A percentile compares a stretch with the other conserved stretches of the same genome.
Conservation (phyloP, 2,888 invertebrate genomes). For the Hemicrepidius hirtus region DNA sequence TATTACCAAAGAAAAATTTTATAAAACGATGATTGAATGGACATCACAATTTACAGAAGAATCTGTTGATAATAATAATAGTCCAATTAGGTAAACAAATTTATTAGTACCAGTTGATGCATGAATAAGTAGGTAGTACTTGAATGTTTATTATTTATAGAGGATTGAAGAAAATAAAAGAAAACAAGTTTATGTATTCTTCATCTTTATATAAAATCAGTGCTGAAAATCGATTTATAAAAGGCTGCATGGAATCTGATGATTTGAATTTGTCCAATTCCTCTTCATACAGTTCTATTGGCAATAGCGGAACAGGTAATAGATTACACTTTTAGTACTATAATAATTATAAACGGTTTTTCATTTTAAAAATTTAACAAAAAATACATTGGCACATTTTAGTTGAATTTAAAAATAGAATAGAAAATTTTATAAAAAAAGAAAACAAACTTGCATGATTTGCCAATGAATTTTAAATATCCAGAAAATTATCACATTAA, state of each 20-base stretch:
- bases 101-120: no score
- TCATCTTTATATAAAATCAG: not conserved
- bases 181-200: not conserved
- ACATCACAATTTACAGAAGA: conserved; percentile 43
- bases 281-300: conserved; percentile 49
- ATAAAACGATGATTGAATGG: conserved; percentile 63
- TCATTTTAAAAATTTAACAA: no score
- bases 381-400: no score
- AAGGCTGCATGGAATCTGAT: conserved; percentile 38
- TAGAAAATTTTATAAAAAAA: no score
- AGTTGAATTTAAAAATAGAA: no score
- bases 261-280: conserved; percentile 51
- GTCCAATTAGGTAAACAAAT: no score
- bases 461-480: no score
- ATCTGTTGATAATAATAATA: not conserved
- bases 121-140: no score
- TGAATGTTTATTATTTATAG: not conserved
- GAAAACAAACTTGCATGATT: no score
- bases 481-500: no score
- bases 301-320: not conserved
- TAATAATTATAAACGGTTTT: no score
- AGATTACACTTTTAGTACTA: no score
- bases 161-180: not conserved
- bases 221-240: not conserved
- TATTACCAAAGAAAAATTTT: conserved; percentile 59